Evolutionary conservation across 1,140 invertebrate species (phyloP).

Genomic region (Riptortus pedestris): DNA sequence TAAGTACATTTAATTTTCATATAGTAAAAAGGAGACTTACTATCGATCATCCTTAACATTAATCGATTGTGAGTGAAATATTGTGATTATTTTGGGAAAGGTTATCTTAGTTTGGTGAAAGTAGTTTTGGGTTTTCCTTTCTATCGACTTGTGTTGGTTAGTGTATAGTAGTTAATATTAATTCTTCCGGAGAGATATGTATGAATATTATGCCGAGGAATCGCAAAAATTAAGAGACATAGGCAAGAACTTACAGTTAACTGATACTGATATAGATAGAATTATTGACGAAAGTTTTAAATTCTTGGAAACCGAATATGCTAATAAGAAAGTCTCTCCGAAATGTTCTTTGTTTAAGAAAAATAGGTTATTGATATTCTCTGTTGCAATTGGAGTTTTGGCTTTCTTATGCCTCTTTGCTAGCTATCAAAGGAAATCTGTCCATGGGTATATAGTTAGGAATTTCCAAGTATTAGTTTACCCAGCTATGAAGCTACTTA

Average conservation of each 20-base stretch:
- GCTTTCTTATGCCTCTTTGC: slow-evolving; percentile 9
- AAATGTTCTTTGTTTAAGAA: background rate
- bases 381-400: background rate
- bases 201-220: slow-evolving; percentile 32
- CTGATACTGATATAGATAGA: slow-evolving; percentile 41
- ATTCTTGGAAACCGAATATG: slow-evolving; percentile 35
- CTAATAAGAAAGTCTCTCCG: background rate
- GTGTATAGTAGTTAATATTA: no score
- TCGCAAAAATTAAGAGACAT: slow-evolving; percentile 35
- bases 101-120: no score
- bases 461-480: slow-evolving; percentile 59
- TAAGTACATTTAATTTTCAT: no score
- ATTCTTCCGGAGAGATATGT: no score
- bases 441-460: slow-evolving; percentile 45
- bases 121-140: no score
- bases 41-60: no score
- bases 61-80: no score
- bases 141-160: no score
- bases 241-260: slow-evolving; percentile 37
- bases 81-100: no score
- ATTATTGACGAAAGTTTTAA: slow-evolving; percentile 43
- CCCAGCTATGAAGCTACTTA: slow-evolving; percentile 48
- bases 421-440: slow-evolving; percentile 35
- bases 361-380: slow-evolving; percentile 1
- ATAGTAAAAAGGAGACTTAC: no score